Base-by-base conservation (phyloP, 2,113 vertebrate species). In the Puma concolor region DNA sequence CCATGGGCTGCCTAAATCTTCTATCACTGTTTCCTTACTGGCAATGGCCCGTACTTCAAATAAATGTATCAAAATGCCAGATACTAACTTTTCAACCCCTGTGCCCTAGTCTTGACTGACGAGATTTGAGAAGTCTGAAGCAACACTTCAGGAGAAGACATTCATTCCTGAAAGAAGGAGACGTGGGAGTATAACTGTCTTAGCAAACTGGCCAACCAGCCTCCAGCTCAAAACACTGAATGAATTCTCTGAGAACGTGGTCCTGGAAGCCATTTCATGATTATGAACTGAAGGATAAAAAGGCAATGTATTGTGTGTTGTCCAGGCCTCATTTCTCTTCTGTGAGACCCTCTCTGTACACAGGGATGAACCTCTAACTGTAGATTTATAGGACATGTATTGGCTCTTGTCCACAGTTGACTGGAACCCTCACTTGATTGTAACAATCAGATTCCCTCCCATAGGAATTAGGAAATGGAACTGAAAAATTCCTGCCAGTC, bases 401-500 rank as follows among this genome's bases (percentile, higher is more conserved):
- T 41, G 31, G 52, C 38, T 95, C 48, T 74, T 29, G 9, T 31
- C 27, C 33, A 8, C 21, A 52, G 57, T 31, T 48, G 27, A 91
- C 48, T 66, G 16, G 60, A 88, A 60, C 17, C 36, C 29, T 79
- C 48, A 88, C 52, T 96, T 8, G 4, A 44, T 15, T 71, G 52
- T 44, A 95, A 44, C 27, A 82, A 71, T 79, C 7, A 31, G 36
- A 91, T 60, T 79, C 15, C 31, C 2, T 94, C 23, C n/a, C 74
- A 38, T 3, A 77, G 76, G 25, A 98, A 95, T 66, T 85, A 77
- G 69, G 7, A 91, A 92, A 80, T 64, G n/a, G 6, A 33, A 69
- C 25, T 66, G 36, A 93, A 71, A 88, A 95, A 85, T 76, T 57
- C 60, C 69, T 93, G 67, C 80, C 88, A 85, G 54, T 84, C 48